Conservation (phyloP, 1,140 invertebrate species). For the Lucilia cuprina region DNA sequence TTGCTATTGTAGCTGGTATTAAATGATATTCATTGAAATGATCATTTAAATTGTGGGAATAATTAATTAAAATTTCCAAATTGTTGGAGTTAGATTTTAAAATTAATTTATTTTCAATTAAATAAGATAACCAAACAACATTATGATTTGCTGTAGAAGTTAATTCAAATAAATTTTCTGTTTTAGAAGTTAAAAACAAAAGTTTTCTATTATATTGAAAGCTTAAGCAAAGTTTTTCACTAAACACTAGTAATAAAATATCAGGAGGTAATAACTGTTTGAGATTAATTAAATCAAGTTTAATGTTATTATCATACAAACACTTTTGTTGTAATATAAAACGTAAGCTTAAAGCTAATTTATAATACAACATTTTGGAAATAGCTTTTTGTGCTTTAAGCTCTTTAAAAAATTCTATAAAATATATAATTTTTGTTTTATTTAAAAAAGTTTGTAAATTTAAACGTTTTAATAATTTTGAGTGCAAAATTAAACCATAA, state of each 20-base stretch:
- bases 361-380: background rate
- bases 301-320: background rate
- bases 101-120: constrained; percentile 1
- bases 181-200: background rate
- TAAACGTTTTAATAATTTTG: constrained; percentile 15
- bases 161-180: background rate
- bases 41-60: background rate
- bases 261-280: background rate
- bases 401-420: constrained; percentile 14
- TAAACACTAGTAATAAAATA: background rate
- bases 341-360: constrained; percentile 3
- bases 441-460: background rate
- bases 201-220: too few species aligned
- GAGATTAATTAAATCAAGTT: background rate
- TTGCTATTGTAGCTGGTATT: background rate
- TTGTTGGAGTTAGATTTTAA: background rate
- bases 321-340: background rate
- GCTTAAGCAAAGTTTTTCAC: background rate
- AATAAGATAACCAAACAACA: background rate
- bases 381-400: background rate
- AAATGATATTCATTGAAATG: constrained; percentile 16
- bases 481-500: constrained; percentile 19
- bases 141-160: background rate
- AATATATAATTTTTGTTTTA: background rate
- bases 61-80: constrained; percentile 3